Base-by-base conservation (phyloP, 2,797 vertebrate species). In the Sorex maritimensis region DNA sequence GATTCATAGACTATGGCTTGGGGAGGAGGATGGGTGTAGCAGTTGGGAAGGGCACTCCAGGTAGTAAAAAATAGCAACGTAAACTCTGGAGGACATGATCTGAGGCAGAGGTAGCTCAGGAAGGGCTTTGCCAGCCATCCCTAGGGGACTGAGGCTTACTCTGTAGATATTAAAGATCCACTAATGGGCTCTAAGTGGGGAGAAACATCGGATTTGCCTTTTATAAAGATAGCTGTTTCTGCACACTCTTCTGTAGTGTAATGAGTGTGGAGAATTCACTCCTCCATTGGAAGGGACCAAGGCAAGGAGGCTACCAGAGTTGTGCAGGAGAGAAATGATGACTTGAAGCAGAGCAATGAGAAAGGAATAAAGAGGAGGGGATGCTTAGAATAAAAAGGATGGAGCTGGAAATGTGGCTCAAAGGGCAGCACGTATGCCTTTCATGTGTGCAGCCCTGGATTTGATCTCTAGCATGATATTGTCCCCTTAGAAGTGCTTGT, bases 221-320 rank as follows among this genome's bases (percentile, higher is more conserved):
- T 96, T 74, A 63, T 82, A 92, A 73, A 90, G 88, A 26, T 5
- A 41, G n/a, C 3, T 41, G 6, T 92, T 69, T 80, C 4, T 17
- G 1, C 12, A 82, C 13, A 69, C 9, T 6, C 72, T 52, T 74
- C 61, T 4, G 4, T 52, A 44, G 12, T 38, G 15, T 52, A 44
- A 11, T 81, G 26, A 63, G 26, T 92, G 58, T 74, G 23, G 34
- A 44, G 72, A 44, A 46, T 74, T 46, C 72, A 74, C 72, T 74
- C 72, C 44, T 74, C 71, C 30, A 41, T 28, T 82, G 61, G 55
- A 78, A 90, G 72, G 28, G 69, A 78, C 17, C 41, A 15, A 75
- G 49, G 52, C 52, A 68, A 78, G 52, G 28, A 82, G 74, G 67
- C 26, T 13, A 17, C 1, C 17, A 21, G 58, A 46, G 63, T 63